Conservation (phyloP, 2,888 invertebrate species). For the Drosophila formosana region DNA sequence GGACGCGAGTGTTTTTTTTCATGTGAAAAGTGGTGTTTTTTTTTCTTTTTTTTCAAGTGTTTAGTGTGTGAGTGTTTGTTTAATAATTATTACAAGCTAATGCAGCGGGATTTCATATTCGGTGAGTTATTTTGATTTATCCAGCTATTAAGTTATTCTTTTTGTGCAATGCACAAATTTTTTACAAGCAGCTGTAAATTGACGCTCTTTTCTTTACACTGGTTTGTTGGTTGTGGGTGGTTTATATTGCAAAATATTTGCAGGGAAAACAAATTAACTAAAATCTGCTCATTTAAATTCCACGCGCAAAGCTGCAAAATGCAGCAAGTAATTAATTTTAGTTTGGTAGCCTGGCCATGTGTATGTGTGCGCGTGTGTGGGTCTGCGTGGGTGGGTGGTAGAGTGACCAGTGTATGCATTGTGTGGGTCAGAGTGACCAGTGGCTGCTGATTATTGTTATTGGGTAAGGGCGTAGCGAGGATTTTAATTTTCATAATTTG, state of each 20-base stretch:
- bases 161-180: background rate
- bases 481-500: constrained; percentile 64
- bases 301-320: constrained; percentile 49
- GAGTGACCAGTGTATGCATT: too few relatives aligned
- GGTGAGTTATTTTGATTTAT: constrained; percentile 1
- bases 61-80: background rate
- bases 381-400: background rate
- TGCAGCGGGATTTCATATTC: background rate
- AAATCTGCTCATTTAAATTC: constrained; percentile 64
- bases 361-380: background rate
- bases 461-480: constrained; percentile 7
- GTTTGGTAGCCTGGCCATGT: constrained; percentile 1
- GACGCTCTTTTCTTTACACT: background rate
- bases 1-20: background rate
- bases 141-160: background rate
- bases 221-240: constrained; percentile 26
- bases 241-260: constrained; percentile 43
- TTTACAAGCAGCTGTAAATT: background rate
- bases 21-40: background rate
- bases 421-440: constrained; percentile 5
- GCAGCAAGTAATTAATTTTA: constrained; percentile 70
- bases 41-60: background rate
- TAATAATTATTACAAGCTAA: background rate
- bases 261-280: constrained; percentile 59
- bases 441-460: constrained; percentile 28